Conservation (phyloP, 1,140 invertebrate species). For the Dolichoris vasculosae region DNA sequence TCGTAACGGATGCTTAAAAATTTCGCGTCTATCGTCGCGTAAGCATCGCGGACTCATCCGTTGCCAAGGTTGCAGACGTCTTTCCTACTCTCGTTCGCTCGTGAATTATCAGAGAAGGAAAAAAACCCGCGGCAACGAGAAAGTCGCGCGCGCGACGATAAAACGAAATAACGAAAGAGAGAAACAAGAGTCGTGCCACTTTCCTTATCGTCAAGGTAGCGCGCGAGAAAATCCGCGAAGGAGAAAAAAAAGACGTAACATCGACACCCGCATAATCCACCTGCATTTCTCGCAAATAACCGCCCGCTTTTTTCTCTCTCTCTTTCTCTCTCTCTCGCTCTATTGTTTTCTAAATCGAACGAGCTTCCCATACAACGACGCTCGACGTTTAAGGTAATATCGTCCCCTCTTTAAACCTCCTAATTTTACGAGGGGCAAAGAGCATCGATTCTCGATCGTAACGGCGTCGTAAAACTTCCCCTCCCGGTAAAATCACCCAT, state of each 20-base stretch:
- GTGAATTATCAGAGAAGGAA: slow-evolving; percentile 34
- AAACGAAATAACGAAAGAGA: background rate
- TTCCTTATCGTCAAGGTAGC: slow-evolving; percentile 55
- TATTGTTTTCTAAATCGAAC: background rate
- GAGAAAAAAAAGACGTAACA: slow-evolving; percentile 23
- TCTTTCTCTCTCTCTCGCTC: background rate
- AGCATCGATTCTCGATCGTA: background rate
- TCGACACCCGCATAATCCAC: slow-evolving; percentile 56
- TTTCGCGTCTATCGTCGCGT: background rate
- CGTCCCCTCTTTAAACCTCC: background rate
- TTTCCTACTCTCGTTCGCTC: background rate
- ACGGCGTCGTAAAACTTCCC: background rate
- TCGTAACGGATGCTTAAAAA: background rate
- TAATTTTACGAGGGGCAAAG: background rate
- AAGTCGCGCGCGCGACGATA: slow-evolving; percentile 4
- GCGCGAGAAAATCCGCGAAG: slow-evolving; percentile 12
- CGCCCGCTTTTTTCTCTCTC: background rate
- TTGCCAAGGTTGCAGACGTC: background rate
- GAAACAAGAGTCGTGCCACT: slow-evolving; percentile 52
- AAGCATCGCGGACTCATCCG: slow-evolving; percentile 1
- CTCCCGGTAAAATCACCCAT: too few relatives aligned
- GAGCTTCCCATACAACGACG: background rate
- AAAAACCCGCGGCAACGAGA: slow-evolving; percentile 6
- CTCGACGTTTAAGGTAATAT: background rate
- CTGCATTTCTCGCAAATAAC: slow-evolving; percentile 40